Evolutionary conservation across 2,113 vertebrate species (phyloP), one percentile per base, ranked within the genome.

Genomic region (Prionailurus viverrinus): DNA sequence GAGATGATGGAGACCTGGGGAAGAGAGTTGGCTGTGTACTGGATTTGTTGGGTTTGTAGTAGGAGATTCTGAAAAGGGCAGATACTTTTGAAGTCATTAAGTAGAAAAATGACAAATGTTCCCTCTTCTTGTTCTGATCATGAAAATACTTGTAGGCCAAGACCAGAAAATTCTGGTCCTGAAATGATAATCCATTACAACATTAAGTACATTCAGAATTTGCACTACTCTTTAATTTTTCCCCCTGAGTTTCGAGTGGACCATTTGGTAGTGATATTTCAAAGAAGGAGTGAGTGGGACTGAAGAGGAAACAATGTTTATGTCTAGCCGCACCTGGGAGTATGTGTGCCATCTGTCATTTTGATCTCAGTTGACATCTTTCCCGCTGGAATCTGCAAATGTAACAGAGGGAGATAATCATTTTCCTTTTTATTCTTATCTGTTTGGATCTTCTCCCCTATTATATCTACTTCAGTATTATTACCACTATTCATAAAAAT

Each of bases 141-240:
- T 61, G 84, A 89, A 91, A 85, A 92, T 12, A 33, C 31, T 21
- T 71, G 33, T 25, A 85, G 74, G 45, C 33, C 21, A 89, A 86
- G 33, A 94, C 9, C 68, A 86, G 51, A n/a, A 71, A 51, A 51
- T 39, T 41, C 27, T 93, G 61, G 58, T 58, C 33, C 86, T 69
- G n/a, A 79, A 96, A 71, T 63, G 58, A 31, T n/a, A 71, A 33
- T n/a, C 61, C 74, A 68, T 79, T 58, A 51, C 45, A 76, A 31
- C 61, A 84, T 23, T 27, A 3, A 89, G 13, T 89, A 93, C 90
- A 87, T 93, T 83, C 90, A 84, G 36, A 96, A 63, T 89, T 94
- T 89, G 76, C 89, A 27, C 89, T 82, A 33, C 23, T 76, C 45
- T 94, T 65, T 63, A 41, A 27, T 36, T 79, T 66, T 11, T 53